Percentiles rank a stretch among this genome's conserved stretches.
Evolutionary conservation across 2,888 invertebrate species (phyloP).

Genomic region (Rhagonycha fulva): DNA sequence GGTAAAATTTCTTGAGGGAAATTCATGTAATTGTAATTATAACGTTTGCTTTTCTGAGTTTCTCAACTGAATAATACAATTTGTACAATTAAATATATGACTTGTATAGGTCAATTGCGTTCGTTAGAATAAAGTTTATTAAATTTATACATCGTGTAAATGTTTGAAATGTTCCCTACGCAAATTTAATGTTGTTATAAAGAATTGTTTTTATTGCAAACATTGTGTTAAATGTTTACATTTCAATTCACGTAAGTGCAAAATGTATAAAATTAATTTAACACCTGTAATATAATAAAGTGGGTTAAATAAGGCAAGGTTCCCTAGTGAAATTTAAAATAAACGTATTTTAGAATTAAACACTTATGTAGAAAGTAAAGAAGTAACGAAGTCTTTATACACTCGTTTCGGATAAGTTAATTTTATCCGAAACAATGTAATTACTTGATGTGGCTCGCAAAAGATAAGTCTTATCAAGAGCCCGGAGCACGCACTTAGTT

Average conservation of each 20-base stretch:
- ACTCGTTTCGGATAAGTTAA: slow-evolving; percentile 49
- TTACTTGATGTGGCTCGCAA: slow-evolving; percentile 46
- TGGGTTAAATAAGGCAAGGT: slow-evolving; percentile 13
- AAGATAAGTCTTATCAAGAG: slow-evolving; percentile 48
- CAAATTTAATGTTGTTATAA: not conserved
- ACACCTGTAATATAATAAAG: not conserved
- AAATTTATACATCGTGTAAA: not conserved
- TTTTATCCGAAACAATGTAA: slow-evolving; percentile 51
- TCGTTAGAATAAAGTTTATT: not conserved
- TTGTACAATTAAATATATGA: slow-evolving; percentile 5
- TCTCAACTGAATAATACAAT: slow-evolving; percentile 9
- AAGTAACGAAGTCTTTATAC: slow-evolving; percentile 40
- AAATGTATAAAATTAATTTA: not conserved
- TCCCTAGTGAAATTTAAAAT: slow-evolving; percentile 15
- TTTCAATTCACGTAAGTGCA: not conserved
- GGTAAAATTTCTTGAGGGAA: slow-evolving; percentile 16
- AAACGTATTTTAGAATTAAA: slow-evolving; percentile 25
- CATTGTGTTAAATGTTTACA: not conserved
- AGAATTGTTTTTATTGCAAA: not conserved
- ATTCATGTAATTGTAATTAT: slow-evolving; percentile 19
- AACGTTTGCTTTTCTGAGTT: slow-evolving; percentile 16
- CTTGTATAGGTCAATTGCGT: not conserved
- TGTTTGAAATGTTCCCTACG: not conserved
- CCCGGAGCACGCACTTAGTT: slow-evolving; percentile 49
- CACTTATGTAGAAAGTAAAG: slow-evolving; percentile 26